These are phyloP conservation scores for Hyppa rectilinea DNA, from an alignment of 2,888 invertebrate genomes.

Conservation along the genomic window DNA sequence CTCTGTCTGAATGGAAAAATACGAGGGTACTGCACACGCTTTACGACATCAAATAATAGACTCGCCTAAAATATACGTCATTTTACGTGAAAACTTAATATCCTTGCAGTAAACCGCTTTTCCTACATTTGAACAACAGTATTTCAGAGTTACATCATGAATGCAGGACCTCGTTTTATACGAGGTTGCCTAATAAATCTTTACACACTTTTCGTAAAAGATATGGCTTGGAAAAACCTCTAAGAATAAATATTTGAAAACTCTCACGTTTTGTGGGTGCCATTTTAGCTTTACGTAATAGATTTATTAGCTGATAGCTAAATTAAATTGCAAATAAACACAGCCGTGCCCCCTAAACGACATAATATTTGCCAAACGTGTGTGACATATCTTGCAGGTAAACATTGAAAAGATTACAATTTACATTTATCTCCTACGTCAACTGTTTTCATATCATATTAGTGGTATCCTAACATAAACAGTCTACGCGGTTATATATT, in stretches of 20 bases:
- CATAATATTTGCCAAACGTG: constrained; percentile 61
- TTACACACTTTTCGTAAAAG: not conserved
- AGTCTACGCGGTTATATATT: constrained; percentile 53
- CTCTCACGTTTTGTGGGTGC: constrained; percentile 13
- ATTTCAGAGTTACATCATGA: constrained; percentile 9
- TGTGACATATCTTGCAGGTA: constrained; percentile 35
- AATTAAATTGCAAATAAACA: constrained; percentile 49
- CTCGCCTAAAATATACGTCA: constrained; percentile 39
- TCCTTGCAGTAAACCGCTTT: constrained; percentile 35
- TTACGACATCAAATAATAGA: constrained; percentile 67
- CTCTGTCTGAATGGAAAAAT: constrained; percentile 70
- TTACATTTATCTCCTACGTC: constrained; percentile 55
- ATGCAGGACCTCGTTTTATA: not conserved
- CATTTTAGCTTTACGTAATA: constrained; percentile 13
- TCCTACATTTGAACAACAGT: constrained; percentile 10
- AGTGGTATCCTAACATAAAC: constrained; percentile 40
- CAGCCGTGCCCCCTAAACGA: constrained; percentile 58
- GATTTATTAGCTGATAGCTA: constrained; percentile 38
- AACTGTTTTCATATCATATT: constrained; percentile 57
- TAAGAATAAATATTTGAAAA: constrained; percentile 5
- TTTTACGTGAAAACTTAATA: constrained; percentile 41
- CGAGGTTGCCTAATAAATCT: not conserved
- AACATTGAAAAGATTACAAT: constrained; percentile 49
- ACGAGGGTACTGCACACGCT: constrained; percentile 51
- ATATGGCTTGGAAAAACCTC: constrained; percentile 36